These are phyloP conservation scores for Blera fallax DNA, from an alignment of 2,888 invertebrate genomes.

Conservation along the genomic window DNA sequence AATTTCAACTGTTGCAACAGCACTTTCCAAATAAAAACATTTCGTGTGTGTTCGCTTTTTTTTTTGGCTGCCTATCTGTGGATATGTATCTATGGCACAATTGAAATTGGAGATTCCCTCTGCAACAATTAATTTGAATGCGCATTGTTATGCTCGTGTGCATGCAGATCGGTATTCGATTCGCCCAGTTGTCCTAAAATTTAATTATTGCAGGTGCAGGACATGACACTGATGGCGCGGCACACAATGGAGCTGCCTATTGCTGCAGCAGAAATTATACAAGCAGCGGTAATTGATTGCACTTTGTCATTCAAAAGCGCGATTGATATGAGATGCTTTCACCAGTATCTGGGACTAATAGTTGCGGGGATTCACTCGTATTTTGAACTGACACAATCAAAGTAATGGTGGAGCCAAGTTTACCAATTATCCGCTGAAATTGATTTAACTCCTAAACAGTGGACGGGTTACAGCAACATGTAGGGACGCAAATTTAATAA, in stretches of 20 bases:
- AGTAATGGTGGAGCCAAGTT: neutral
- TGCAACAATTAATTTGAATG: constrained; percentile 41
- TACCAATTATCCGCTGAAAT: neutral
- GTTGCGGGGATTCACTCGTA: neutral
- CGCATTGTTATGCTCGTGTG: neutral
- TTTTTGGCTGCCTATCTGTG: neutral
- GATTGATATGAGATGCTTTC: constrained; percentile 21
- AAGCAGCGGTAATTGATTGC: constrained; percentile 59
- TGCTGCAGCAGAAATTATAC: constrained; percentile 48
- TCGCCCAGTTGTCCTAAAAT: constrained; percentile 37
- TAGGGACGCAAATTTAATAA: neutral
- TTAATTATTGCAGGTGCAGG: constrained; percentile 57
- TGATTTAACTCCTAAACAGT: neutral
- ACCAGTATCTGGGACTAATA: neutral
- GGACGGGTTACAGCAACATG: neutral
- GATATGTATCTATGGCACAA: constrained; percentile 9
- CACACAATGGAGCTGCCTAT: constrained; percentile 19
- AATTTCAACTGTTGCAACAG: constrained; percentile 27
- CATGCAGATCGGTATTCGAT: constrained; percentile 3
- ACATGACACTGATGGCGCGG: constrained; percentile 11
- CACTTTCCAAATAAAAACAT: neutral
- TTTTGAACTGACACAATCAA: neutral
- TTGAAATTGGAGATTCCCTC: constrained; percentile 24
- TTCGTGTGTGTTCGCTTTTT: neutral
- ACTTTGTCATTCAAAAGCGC: constrained; percentile 54